Conservation (phyloP, 2,113 vertebrate species). For the Grallaria varia region DNA sequence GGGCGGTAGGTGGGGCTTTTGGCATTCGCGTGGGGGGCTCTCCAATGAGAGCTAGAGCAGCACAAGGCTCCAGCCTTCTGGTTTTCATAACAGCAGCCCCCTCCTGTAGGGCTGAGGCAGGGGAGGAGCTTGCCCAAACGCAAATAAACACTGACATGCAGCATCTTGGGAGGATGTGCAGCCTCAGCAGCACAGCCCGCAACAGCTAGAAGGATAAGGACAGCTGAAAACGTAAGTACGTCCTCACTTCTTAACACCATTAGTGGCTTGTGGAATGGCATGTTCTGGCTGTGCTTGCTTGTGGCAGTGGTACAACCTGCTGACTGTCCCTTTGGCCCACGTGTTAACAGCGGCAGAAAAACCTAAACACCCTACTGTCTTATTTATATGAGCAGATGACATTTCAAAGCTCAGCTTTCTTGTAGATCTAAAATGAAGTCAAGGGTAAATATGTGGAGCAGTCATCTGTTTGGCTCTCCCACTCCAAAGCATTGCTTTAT, state of each 20-base stretch:
- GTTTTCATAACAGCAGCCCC: not conserved
- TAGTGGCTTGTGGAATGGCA: not conserved
- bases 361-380: too few species aligned
- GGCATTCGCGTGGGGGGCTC: not conserved
- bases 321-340: not conserved
- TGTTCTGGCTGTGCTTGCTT: not conserved
- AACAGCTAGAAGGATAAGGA: not conserved
- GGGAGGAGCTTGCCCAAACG: not conserved
- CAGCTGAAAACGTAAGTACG: not conserved
- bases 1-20: not conserved
- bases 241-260: not conserved
- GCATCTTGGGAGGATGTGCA: not conserved
- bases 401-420: not conserved
- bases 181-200: not conserved
- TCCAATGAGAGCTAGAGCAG: not conserved
- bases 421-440: not conserved
- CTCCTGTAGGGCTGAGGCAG: not conserved
- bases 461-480: not conserved
- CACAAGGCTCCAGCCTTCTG: not conserved
- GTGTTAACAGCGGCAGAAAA: not conserved
- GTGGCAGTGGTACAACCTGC: not conserved
- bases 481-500: not conserved
- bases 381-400: not conserved
- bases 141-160: not conserved
- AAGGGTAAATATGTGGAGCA: not conserved